phyloP scores from a whole-genome alignment of 2,797 vertebrate species.

The Tarsius wallacei region DNA sequence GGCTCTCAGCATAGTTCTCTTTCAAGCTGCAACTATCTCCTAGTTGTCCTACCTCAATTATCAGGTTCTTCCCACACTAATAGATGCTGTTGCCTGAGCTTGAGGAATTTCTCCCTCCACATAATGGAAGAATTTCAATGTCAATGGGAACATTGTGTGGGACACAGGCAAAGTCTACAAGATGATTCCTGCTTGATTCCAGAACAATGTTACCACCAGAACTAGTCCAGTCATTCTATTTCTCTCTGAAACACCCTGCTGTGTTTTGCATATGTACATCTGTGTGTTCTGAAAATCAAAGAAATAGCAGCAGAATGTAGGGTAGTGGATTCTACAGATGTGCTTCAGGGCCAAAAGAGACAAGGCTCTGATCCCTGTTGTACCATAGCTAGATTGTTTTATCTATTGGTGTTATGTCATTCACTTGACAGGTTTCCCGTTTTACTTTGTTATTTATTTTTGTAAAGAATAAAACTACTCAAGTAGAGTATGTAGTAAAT shows the following conservation, averaged over 20 bases:
- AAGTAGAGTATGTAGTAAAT: not conserved
- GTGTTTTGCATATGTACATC: not conserved
- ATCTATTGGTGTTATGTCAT: not conserved
- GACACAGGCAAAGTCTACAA: not conserved
- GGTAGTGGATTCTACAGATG: not conserved
- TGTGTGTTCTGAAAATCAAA: not conserved
- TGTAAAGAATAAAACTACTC: not conserved
- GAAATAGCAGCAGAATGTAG: not conserved
- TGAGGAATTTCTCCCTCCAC: not conserved
- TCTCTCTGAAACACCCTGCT: not conserved
- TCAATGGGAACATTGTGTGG: not conserved
- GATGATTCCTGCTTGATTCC: not conserved
- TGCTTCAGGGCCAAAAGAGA: no score
- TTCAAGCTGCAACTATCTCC: no score
- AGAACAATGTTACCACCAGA: not conserved
- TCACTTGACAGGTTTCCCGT: not conserved
- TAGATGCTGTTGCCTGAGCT: slow-evolving; percentile 46
- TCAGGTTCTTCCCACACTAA: slow-evolving; percentile 45
- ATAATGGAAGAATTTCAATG: not conserved
- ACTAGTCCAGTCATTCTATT: not conserved
- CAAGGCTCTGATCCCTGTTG: not conserved
- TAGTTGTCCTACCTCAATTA: not conserved
- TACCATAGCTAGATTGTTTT: not conserved
- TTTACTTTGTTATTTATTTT: not conserved
- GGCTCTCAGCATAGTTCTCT: rapidly evolving